Evolutionary conservation across 1,140 invertebrate species (phyloP), one percentile per base, ranked within the genome.

Genomic region (Linepithema humile): DNA sequence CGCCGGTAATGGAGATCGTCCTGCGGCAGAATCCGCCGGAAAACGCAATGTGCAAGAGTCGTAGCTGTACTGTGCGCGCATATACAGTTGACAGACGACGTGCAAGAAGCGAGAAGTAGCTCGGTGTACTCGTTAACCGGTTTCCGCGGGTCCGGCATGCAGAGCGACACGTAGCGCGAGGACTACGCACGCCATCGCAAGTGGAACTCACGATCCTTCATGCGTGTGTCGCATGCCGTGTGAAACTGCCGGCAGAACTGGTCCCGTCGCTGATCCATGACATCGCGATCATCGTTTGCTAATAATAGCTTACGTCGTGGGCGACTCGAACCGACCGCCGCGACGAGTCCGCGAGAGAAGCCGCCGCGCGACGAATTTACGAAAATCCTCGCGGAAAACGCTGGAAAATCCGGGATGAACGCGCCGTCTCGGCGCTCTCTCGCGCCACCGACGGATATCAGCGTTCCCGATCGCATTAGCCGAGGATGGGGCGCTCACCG

Each of bases 61-160:
- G n/a, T n/a, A n/a, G n/a, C n/a, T n/a, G 40, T 32, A n/a, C 23
- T n/a, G 45, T 64, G 23, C 32, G 23, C 45, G 26, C 35, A n/a
- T 50, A 43, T 40, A 35, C 26, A 55, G 80, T 88, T 89, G 88
- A 89, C 87, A 89, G 84, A 69, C 87, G 84, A 86, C 84, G 70
- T 86, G 84, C 67, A 86, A 85, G 87, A 86, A 82, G 80, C 84
- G 84, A 83, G 83, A 88, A 67, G 83, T 83, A 77, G 65, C 85
- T 84, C 67, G 74, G 86, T 74, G n/a, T n/a, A 70, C 87, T 84
- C 84, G 86, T 91, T 90, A 91, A 91, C 91, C 90, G 91, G 90
- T 91, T 91, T 88, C 88, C 89, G 85, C 85, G 83, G 80, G 43
- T 87, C n/a, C 88, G 91, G 89, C 86, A 91, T 91, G 91, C 90